These are phyloP conservation scores for Cirrhinus molitorella DNA, from an alignment of 2,797 vertebrate genomes.

Conservation along the genomic window DNA sequence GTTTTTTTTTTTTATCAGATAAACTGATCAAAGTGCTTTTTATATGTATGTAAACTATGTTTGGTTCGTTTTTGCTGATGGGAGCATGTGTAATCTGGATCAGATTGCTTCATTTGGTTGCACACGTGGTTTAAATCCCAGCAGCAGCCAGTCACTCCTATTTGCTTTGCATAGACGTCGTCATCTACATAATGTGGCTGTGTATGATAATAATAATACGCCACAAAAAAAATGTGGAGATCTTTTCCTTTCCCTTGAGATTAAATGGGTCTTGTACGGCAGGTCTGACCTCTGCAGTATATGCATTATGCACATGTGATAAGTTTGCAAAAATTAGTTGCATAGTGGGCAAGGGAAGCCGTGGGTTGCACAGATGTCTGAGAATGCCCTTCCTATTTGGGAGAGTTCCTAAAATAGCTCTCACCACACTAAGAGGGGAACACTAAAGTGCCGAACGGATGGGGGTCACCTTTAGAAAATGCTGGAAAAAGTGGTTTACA, in stretches of 20 bases:
- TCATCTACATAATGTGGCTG: not conserved
- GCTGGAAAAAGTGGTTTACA: conserved; percentile 18
- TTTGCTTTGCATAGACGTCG: not conserved
- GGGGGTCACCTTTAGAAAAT: conserved; percentile 50
- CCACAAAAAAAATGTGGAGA: not conserved
- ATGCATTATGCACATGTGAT: not conserved
- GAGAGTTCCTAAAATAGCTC: conserved; percentile 79
- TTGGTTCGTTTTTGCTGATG: not conserved
- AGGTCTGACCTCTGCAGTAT: not conserved
- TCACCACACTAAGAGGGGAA: conserved; percentile 30
- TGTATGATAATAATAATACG: not conserved
- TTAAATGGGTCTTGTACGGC: not conserved
- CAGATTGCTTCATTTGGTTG: not conserved
- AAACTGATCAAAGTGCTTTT: not conserved
- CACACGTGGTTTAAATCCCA: conserved; percentile 47
- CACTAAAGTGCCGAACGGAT: conserved; percentile 12
- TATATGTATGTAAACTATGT: not conserved
- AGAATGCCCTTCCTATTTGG: conserved; percentile 65
- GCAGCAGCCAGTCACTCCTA: not conserved
- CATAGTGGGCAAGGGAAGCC: conserved; percentile 34
- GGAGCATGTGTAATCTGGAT: not conserved
- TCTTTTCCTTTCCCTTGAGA: not conserved
- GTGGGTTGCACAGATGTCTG: conserved; percentile 74
- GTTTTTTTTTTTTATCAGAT: not conserved
- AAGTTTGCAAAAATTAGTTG: not conserved